Percentiles rank a stretch among this genome's conserved stretches.
phyloP scores from a whole-genome alignment of 2,113 vertebrate genomes.

The Dipodomys ordii region DNA sequence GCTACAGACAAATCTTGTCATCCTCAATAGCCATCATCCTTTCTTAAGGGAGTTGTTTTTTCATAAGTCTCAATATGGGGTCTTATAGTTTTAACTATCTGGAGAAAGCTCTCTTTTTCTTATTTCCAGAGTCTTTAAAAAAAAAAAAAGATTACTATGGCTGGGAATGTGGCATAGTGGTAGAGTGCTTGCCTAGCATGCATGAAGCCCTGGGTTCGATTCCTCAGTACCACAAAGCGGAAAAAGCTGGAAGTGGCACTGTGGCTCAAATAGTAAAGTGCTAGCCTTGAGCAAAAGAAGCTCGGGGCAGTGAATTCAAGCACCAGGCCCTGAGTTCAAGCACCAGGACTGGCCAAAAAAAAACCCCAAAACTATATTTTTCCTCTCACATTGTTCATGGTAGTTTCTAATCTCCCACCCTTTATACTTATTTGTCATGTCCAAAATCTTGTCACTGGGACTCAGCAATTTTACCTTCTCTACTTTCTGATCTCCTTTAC shows the following conservation, averaged over 20 bases:
- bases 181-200: too few relatives aligned
- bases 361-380: background rate
- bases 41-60: slow-evolving; percentile 27
- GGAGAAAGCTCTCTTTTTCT: background rate
- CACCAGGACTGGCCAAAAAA: too few relatives aligned
- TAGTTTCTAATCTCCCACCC: slow-evolving; percentile 30
- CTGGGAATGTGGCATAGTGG: too few relatives aligned
- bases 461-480: background rate
- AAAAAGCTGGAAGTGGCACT: too few relatives aligned
- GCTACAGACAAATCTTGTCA: background rate
- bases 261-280: too few relatives aligned
- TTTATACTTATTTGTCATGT: slow-evolving; percentile 25
- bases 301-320: too few relatives aligned
- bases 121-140: background rate
- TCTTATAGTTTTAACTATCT: slow-evolving; percentile 39
- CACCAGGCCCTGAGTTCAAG: too few relatives aligned
- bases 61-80: background rate
- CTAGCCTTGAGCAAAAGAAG: too few relatives aligned
- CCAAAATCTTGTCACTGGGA: slow-evolving; percentile 33
- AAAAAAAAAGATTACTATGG: too few relatives aligned
- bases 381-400: background rate
- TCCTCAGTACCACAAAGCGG: too few relatives aligned
- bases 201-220: too few relatives aligned
- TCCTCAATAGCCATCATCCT: background rate
- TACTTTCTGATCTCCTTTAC: background rate